Conservation (phyloP, 2,113 vertebrate species). For the Alligator mississippiensis region DNA sequence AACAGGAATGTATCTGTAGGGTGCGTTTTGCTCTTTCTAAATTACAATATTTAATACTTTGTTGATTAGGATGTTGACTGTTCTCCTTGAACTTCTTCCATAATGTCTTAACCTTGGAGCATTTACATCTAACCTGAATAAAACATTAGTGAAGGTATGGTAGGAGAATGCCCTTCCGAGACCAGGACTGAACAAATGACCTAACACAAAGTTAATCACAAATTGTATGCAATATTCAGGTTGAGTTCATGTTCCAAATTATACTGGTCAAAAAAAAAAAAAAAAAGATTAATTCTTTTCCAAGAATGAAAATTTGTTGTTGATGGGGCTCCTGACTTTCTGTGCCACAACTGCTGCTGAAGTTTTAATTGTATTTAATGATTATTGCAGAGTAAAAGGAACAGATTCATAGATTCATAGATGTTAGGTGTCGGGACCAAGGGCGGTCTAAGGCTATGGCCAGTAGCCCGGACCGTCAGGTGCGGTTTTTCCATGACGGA, state of each 20-base stretch:
- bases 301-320: neutral
- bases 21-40: neutral
- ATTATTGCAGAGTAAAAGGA: neutral
- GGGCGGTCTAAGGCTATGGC: too few relatives aligned
- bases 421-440: too few relatives aligned
- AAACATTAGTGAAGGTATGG: neutral
- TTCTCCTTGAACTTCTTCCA: neutral
- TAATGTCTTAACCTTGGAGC: neutral
- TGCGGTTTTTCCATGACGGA: too few relatives aligned
- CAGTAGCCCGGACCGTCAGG: too few relatives aligned
- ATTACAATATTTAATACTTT: neutral
- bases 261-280: neutral
- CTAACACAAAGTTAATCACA: rapidly evolving
- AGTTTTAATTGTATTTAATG: neutral
- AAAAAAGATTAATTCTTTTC: neutral
- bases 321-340: neutral
- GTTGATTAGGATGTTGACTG: neutral
- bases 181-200: neutral
- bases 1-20: neutral
- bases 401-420: too few relatives aligned
- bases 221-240: neutral
- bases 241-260: neutral
- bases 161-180: neutral
- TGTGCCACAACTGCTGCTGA: neutral
- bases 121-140: neutral